Evolutionary conservation across 2,113 vertebrate genomes (phyloP).

Genomic region (Chaenocephalus aceratus): DNA sequence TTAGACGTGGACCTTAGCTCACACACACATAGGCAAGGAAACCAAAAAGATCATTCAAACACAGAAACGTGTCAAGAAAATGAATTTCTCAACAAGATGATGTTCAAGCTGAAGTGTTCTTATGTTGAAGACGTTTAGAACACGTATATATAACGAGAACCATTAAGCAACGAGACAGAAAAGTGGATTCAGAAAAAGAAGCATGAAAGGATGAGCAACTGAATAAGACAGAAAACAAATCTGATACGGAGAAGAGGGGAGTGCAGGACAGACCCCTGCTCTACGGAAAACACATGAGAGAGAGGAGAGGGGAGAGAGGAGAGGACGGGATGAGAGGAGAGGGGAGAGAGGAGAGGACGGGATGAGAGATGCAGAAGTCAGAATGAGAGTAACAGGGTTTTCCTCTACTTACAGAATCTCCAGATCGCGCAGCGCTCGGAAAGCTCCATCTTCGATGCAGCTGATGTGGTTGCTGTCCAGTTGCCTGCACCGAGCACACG

Average conservation of each 20-base stretch:
- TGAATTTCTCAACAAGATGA: slow-evolving; percentile 3
- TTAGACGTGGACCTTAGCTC: slow-evolving; percentile 11
- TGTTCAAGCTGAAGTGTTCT: slow-evolving; percentile 22
- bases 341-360: slow-evolving; percentile 24
- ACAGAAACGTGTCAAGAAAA: too few species aligned
- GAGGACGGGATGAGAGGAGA: slow-evolving; percentile 33
- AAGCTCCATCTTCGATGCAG: slow-evolving; percentile 99
- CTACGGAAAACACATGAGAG: slow-evolving; percentile 45
- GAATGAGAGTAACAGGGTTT: slow-evolving; percentile 50
- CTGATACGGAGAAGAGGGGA: slow-evolving; percentile 27
- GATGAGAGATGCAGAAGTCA: slow-evolving; percentile 26
- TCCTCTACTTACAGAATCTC: slow-evolving; percentile 97
- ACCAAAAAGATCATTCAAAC: neutral
- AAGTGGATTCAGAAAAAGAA: slow-evolving; percentile 27
- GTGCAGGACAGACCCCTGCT: slow-evolving; percentile 40
- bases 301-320: slow-evolving; percentile 14
- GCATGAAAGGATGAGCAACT: slow-evolving; percentile 4
- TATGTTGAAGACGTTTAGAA: neutral
- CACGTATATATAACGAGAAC: neutral
- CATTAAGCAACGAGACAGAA: neutral
- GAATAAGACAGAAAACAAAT: slow-evolving; percentile 43
- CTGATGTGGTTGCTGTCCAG: slow-evolving; percentile 99
- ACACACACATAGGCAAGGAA: neutral
- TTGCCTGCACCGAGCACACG: slow-evolving; percentile 91
- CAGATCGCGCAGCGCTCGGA: slow-evolving; percentile 98